These are phyloP conservation scores for Pseudococcus jackbeardsleyi DNA, from an alignment of 2,888 invertebrate genomes.

Conservation along the genomic window DNA sequence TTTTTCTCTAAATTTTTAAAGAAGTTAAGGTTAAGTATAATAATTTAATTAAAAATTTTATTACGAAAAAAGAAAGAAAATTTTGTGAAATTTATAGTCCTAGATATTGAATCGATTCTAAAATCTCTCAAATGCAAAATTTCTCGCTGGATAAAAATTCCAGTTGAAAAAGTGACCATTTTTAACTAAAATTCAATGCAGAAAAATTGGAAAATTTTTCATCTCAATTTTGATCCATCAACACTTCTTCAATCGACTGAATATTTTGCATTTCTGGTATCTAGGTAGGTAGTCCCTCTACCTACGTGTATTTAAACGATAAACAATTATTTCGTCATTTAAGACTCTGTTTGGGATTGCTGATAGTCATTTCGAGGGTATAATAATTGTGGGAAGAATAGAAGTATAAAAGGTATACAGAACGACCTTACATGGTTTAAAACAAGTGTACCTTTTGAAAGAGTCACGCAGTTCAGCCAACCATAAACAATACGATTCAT, in stretches of 20 bases:
- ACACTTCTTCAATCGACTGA: neutral
- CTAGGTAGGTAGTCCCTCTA: neutral
- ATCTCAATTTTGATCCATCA: no score
- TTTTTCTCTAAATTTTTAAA: no score
- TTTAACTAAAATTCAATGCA: no score
- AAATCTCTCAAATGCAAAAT: no score
- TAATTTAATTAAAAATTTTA: no score
- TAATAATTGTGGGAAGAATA: conserved; percentile 1
- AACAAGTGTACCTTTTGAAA: neutral
- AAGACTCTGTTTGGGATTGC: neutral
- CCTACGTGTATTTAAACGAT: neutral
- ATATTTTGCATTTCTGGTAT: neutral
- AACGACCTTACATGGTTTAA: neutral
- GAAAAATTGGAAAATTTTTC: no score
- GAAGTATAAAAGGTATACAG: neutral
- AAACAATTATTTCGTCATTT: neutral
- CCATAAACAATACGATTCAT: neutral
- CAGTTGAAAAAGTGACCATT: no score
- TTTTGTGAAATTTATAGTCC: no score
- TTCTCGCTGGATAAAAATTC: no score
- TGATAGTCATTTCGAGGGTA: neutral
- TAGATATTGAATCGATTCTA: no score
- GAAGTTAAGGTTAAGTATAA: no score
- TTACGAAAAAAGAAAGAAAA: no score
- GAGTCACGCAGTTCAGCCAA: neutral